Evolutionary conservation across 2,888 invertebrate species (phyloP), one percentile per base, ranked within the genome.

Genomic region (Cerceris ruficornis): DNA sequence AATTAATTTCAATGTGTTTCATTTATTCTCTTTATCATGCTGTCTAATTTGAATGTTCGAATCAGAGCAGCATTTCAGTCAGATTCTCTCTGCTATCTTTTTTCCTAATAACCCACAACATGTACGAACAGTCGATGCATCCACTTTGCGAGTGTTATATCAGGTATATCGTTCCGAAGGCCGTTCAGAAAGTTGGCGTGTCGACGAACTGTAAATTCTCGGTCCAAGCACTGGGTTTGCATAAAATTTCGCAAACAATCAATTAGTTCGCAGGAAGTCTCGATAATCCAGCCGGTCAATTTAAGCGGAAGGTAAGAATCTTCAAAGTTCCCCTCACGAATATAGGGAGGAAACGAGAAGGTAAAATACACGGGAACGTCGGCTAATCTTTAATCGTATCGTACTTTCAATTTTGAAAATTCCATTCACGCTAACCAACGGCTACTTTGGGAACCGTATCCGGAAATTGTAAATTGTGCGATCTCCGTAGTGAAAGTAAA

Each of bases 161-260:
- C 54, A 76, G 67, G 49, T 65, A 58, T 39, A 68, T 46, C 11
- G 15, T 14, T 52, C 55, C 59, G 71, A 71, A 58, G 71, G 57
- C 67, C 75, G 69, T 67, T 60, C 68, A 59, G 61, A 60, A 75
- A 69, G 75, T 65, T 88, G 78, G 88, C 88, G 87, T 88, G 88
- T 70, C 73, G 61, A 14, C 11, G 52, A 69, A 84, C 85, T 69
- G 77, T 89, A 87, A 88, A 87, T 84, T 77, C 79, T 75, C 78
- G 49, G 54, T 17, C 43, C 7, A 49, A 62, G 75, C 54, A 69
- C 65, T 75, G 70, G 71, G 69, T 72, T 17, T 75, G 89, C 85
- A 89, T 89, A 88, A 89, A 88, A 90, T 89, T 86, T 85, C 83
- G 85, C 88, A 86, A 90, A 90, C 90, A 90, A 90, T 90, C 90